A percentile compares a stretch with the other conserved stretches of the same genome.
Evolutionary conservation across 2,113 vertebrate species (phyloP).

Genomic region (Terrapene triunguis): DNA sequence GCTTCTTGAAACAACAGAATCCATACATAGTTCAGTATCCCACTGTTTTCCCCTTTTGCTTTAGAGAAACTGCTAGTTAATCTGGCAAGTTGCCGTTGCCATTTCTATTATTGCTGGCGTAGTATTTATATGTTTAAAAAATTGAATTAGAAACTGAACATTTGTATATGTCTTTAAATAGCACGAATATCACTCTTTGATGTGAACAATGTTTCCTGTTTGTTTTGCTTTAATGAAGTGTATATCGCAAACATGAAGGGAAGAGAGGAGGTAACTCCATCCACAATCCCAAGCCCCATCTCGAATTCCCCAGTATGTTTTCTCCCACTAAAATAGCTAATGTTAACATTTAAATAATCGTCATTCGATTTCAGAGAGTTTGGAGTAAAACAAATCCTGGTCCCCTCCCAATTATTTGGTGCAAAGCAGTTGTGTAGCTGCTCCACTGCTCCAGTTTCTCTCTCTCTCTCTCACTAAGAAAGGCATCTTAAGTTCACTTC

Average conservation of each 20-base stretch:
- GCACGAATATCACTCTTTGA: background rate
- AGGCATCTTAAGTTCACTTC: background rate
- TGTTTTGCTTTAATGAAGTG: slow-evolving; percentile 1
- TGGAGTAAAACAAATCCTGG: background rate
- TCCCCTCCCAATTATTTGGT: background rate
- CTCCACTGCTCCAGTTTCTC: background rate
- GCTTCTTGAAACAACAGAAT: background rate
- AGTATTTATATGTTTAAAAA: background rate
- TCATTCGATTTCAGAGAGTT: background rate
- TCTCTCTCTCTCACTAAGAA: background rate
- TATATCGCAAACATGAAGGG: background rate
- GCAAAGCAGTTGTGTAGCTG: background rate
- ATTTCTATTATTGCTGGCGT: background rate
- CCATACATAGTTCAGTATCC: background rate
- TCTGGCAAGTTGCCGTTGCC: slow-evolving; percentile 24
- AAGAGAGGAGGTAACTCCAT: background rate
- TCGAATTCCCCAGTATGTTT: background rate
- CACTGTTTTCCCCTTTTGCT: background rate
- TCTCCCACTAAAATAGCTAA: background rate
- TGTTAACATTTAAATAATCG: background rate
- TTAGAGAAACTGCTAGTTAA: background rate
- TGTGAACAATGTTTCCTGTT: slow-evolving; percentile 15
- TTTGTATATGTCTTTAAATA: background rate
- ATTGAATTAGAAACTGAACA: slow-evolving; percentile 48
- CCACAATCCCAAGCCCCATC: background rate